Evolutionary conservation across 2,888 invertebrate genomes (phyloP).

Genomic region (Dicyrtoma fusca): DNA sequence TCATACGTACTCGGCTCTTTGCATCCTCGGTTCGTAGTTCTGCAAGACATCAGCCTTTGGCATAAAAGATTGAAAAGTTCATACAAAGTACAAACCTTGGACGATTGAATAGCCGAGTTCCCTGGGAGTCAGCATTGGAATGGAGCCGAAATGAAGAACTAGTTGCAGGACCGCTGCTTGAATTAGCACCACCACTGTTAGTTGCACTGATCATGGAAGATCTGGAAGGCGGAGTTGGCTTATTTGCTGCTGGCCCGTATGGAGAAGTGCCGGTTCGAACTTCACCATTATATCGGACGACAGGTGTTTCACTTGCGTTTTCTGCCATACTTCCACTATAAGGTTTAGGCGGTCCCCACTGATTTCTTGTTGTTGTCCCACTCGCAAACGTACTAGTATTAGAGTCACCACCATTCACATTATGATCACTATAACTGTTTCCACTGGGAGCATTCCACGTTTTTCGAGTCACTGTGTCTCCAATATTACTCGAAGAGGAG

Average conservation of each 20-base stretch:
- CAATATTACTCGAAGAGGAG: conserved; percentile 28
- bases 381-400: conserved; percentile 34
- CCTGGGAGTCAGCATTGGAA: conserved; percentile 55
- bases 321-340: conserved; percentile 40
- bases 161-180: conserved; percentile 33
- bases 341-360: conserved; percentile 57
- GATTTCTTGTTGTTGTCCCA: conserved; percentile 44
- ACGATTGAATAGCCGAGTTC: conserved; percentile 53
- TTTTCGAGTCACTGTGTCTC: conserved; percentile 51
- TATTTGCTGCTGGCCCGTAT: conserved; percentile 29
- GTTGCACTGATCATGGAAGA: not conserved
- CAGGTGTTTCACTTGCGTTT: conserved; percentile 20
- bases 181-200: conserved; percentile 21
- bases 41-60: too few relatives aligned
- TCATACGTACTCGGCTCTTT: too few relatives aligned
- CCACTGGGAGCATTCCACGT: conserved; percentile 50
- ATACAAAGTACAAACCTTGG: conserved; percentile 32
- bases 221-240: conserved; percentile 18
- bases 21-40: too few relatives aligned
- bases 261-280: conserved; percentile 44
- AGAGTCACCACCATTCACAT: conserved; percentile 34
- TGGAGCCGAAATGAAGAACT: conserved; percentile 53
- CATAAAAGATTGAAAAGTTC: too few relatives aligned
- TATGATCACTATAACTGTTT: conserved; percentile 31
- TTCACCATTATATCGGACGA: conserved; percentile 50